phyloP scores from a whole-genome alignment of 1,140 invertebrate genomes.

The Drosophila pseudoobscura region DNA sequence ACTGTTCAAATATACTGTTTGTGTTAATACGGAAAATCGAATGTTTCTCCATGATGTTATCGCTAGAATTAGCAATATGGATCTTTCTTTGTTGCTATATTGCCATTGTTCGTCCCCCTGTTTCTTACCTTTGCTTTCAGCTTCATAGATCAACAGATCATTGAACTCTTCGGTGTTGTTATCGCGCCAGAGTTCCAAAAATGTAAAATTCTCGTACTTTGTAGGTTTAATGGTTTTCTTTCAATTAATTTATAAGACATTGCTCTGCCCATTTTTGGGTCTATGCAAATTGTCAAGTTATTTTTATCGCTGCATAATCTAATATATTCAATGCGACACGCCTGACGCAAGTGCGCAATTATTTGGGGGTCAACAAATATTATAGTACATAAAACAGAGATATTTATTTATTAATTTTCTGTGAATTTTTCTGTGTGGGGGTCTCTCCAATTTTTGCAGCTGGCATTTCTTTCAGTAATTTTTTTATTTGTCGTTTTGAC shows the following conservation, averaged over 20 bases:
- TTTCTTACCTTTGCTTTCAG: no score
- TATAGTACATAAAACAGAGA: constrained; percentile 23
- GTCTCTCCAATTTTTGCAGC: constrained; percentile 27
- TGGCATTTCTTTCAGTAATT: constrained; percentile 52
- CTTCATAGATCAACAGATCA: no score
- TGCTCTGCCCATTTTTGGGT: constrained; percentile 35
- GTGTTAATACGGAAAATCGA: no score
- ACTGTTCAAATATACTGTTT: no score
- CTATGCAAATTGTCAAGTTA: constrained; percentile 37
- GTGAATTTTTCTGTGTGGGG: constrained; percentile 4
- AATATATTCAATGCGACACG: constrained; percentile 5
- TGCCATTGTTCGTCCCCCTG: no score
- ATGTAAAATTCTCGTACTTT: no score
- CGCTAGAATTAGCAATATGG: no score
- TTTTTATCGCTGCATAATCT: constrained; percentile 45
- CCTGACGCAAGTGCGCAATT: constrained; percentile 64
- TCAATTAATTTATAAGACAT: constrained; percentile 37
- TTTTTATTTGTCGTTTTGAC: constrained; percentile 26
- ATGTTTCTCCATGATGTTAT: no score
- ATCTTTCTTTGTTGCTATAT: constrained; percentile 10
- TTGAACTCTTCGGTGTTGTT: constrained; percentile 2
- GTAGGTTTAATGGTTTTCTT: constrained; percentile 2
- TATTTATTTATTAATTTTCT: constrained; percentile 24
- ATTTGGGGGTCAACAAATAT: constrained; percentile 44
- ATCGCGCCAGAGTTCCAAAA: no score